A percentile compares a stretch with the other conserved stretches of the same genome.
These are phyloP conservation scores for Cheilosia impressa DNA, from an alignment of 2,888 invertebrate genomes.

Conservation along the genomic window DNA sequence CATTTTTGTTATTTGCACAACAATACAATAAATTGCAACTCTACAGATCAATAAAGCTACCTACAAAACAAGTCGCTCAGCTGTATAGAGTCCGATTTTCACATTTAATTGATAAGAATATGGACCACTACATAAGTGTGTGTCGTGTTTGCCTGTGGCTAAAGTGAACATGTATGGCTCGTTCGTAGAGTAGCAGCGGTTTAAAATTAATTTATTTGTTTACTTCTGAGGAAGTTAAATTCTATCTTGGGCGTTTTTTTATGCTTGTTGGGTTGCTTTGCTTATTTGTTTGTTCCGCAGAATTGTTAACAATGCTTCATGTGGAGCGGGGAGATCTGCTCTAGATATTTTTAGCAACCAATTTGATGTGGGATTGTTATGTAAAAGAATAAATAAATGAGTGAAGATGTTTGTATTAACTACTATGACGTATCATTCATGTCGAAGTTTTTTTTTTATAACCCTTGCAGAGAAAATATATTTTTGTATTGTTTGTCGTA, in stretches of 20 bases:
- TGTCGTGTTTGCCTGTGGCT: not conserved
- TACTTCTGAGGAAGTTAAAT: not conserved
- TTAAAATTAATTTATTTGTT: not conserved
- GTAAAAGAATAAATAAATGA: not conserved
- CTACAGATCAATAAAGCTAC: not conserved
- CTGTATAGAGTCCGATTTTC: not conserved
- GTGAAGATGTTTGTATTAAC: too few species aligned
- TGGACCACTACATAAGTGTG: not conserved
- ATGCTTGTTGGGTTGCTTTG: not conserved
- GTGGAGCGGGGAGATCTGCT: not conserved
- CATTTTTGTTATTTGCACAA: not conserved
- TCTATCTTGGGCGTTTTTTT: not conserved
- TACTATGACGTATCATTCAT: too few species aligned
- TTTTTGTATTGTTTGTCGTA: too few species aligned
- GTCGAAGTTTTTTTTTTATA: too few species aligned
- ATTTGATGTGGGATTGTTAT: not conserved
- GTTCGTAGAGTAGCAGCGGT: not conserved
- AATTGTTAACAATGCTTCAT: not conserved
- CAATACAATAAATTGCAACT: constrained; percentile 9
- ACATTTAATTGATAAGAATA: constrained; percentile 16
- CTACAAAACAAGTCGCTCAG: not conserved
- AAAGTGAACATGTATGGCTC: not conserved
- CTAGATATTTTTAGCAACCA: not conserved
- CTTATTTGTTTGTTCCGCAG: not conserved
- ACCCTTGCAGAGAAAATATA: too few species aligned